Percentiles rank a stretch among this genome's conserved stretches.
These are phyloP conservation scores for Mola mola DNA, from an alignment of 2,113 vertebrate genomes.

Conservation along the genomic window DNA sequence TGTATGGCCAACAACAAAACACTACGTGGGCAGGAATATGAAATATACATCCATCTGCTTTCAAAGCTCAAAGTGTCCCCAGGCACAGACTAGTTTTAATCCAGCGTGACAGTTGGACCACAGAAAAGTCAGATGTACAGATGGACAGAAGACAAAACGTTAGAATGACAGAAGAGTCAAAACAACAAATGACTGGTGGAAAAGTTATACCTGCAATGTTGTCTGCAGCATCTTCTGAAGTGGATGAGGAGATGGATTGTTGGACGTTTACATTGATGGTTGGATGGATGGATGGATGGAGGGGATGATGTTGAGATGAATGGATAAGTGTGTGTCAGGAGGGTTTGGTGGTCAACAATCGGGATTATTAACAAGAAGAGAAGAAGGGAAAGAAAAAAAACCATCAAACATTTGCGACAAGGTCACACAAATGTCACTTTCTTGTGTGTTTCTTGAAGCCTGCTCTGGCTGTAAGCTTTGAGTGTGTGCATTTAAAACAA, in stretches of 20 bases:
- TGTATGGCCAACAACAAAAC: constrained; percentile 43
- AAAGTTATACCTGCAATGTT: constrained; percentile 77
- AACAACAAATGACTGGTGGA: constrained; percentile 57
- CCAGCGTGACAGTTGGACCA: constrained; percentile 27
- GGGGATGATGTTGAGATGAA: constrained; percentile 24
- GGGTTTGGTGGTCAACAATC: constrained; percentile 8
- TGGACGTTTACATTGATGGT: constrained; percentile 44
- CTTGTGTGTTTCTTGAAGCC: constrained; percentile 4
- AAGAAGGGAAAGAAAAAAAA: constrained; percentile 66
- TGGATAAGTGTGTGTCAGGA: constrained; percentile 29
- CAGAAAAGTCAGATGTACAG: constrained; percentile 26
- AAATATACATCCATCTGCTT: constrained; percentile 59
- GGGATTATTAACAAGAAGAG: constrained; percentile 48
- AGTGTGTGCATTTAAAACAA: constrained; percentile 22
- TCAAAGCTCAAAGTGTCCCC: constrained; percentile 46
- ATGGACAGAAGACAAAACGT: background rate
- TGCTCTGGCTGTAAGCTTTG: background rate
- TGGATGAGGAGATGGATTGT: constrained; percentile 65
- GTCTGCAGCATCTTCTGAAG: constrained; percentile 68
- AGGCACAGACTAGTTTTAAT: background rate
- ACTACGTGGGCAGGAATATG: constrained; percentile 21
- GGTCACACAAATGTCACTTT: constrained; percentile 40
- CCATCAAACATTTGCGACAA: constrained; percentile 58
- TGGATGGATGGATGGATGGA: constrained; percentile 22
- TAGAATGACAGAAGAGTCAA: constrained; percentile 18